Conservation (phyloP, 2,113 vertebrate genomes). For the Phylloscopus whistleri region DNA sequence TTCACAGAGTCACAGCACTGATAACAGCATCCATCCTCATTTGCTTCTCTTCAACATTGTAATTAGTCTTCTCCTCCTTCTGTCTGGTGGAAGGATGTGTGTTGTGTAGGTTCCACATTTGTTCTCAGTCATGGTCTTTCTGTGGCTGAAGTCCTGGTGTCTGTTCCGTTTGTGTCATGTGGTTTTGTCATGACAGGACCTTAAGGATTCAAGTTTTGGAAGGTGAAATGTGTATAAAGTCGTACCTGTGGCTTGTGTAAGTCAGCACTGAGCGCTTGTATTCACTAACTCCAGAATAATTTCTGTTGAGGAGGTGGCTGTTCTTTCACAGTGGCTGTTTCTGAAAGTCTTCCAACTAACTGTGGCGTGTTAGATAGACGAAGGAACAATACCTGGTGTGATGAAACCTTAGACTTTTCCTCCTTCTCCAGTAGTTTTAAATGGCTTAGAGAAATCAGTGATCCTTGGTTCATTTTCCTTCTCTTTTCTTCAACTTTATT, state of each 20-base stretch:
- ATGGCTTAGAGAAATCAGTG: constrained; percentile 56
- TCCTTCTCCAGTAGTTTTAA: constrained; percentile 33
- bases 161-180: neutral
- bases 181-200: neutral
- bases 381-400: neutral
- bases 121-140: neutral
- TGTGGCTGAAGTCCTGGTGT: neutral
- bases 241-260: neutral
- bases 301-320: neutral
- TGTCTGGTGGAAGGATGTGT: neutral
- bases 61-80: neutral
- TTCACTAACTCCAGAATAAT: neutral
- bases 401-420: constrained; percentile 11
- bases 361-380: neutral
- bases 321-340: neutral
- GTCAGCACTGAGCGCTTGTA: neutral
- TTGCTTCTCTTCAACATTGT: neutral
- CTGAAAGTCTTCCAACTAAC: neutral
- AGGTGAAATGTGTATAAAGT: neutral
- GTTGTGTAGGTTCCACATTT: neutral
- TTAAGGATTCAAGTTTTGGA: neutral
- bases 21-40: neutral
- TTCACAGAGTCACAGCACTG: neutral
- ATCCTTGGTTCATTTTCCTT: constrained; percentile 52
- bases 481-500: constrained; percentile 46